A percentile compares a stretch with the other conserved stretches of the same genome.
Evolutionary conservation across 2,797 vertebrate genomes (phyloP).

Genomic region (Perodicticus potto): DNA sequence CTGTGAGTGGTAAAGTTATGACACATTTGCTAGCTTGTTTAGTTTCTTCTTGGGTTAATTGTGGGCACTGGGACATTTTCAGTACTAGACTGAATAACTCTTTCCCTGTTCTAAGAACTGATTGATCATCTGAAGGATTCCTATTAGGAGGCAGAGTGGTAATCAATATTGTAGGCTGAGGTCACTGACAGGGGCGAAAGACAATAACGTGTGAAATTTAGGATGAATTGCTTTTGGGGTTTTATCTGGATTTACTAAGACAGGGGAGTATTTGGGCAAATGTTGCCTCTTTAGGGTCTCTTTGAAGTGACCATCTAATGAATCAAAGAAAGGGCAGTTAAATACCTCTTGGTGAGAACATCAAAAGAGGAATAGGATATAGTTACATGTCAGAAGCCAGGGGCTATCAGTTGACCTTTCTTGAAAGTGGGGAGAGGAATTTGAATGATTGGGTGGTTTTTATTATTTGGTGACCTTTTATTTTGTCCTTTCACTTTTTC

Average conservation of each 20-base stretch:
- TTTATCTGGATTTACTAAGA: conserved; percentile 75
- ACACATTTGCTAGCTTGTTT: neutral
- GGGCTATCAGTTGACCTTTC: conserved; percentile 77
- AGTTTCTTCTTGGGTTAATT: conserved; percentile 32
- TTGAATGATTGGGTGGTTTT: conserved; percentile 56
- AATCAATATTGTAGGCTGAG: conserved; percentile 74
- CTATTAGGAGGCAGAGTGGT: conserved; percentile 63
- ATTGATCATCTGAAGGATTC: conserved; percentile 66
- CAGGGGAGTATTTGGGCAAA: conserved; percentile 73
- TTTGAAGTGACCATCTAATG: conserved; percentile 83
- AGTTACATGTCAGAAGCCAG: conserved; percentile 71
- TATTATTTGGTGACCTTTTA: conserved; percentile 11
- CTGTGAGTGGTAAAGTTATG: conserved; percentile 30
- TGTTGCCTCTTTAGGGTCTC: conserved; percentile 68
- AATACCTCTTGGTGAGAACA: conserved; percentile 74
- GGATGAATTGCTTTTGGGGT: conserved; percentile 71
- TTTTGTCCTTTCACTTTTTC: neutral
- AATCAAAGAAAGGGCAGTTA: conserved; percentile 76
- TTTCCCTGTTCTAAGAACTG: conserved; percentile 44
- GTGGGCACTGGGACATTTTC: neutral
- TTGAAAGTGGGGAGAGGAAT: conserved; percentile 42
- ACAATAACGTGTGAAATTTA: conserved; percentile 80
- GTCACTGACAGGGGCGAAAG: conserved; percentile 75
- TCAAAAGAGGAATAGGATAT: conserved; percentile 79
- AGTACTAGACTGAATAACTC: conserved; percentile 5